Conservation (phyloP, 2,888 invertebrate species). For the Eucera pruinosa region DNA sequence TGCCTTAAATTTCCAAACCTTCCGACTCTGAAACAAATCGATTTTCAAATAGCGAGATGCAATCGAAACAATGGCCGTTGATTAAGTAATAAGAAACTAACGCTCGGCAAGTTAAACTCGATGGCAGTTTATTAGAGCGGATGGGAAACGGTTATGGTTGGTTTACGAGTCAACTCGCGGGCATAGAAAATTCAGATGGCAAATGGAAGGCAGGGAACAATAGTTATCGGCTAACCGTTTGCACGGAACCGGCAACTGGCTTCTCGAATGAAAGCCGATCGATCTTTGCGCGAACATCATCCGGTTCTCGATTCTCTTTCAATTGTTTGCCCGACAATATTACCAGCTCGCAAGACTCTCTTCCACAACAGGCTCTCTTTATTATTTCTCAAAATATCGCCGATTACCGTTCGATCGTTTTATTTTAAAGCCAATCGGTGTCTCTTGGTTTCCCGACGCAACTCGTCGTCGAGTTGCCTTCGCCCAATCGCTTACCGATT, state of each 20-base stretch:
- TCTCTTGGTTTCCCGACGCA: too few relatives aligned
- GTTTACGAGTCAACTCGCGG: slow-evolving; percentile 30
- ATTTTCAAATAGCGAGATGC: background rate
- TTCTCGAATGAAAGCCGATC: slow-evolving; percentile 41
- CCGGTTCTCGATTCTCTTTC: slow-evolving; percentile 19
- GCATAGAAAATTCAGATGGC: slow-evolving; percentile 47
- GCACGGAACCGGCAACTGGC: slow-evolving; percentile 6
- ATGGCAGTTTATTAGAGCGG: slow-evolving; percentile 33
- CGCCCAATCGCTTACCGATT: slow-evolving; percentile 20
- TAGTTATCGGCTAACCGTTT: slow-evolving; percentile 54
- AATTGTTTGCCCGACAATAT: background rate
- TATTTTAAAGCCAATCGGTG: background rate
- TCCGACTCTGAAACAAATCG: too few relatives aligned
- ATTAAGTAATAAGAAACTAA: background rate
- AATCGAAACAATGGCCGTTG: background rate
- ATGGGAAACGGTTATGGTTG: slow-evolving; percentile 21
- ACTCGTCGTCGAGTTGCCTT: too few relatives aligned
- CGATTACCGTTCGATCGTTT: slow-evolving; percentile 13
- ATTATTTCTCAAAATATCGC: slow-evolving; percentile 10
- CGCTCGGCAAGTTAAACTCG: background rate
- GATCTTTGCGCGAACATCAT: slow-evolving; percentile 29
- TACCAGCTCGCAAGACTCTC: background rate
- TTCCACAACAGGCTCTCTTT: background rate
- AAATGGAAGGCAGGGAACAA: slow-evolving; percentile 51
- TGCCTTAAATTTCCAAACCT: too few relatives aligned